These are phyloP conservation scores for Monarcha castaneiventris DNA, from an alignment of 2,113 vertebrate genomes.

Conservation along the genomic window DNA sequence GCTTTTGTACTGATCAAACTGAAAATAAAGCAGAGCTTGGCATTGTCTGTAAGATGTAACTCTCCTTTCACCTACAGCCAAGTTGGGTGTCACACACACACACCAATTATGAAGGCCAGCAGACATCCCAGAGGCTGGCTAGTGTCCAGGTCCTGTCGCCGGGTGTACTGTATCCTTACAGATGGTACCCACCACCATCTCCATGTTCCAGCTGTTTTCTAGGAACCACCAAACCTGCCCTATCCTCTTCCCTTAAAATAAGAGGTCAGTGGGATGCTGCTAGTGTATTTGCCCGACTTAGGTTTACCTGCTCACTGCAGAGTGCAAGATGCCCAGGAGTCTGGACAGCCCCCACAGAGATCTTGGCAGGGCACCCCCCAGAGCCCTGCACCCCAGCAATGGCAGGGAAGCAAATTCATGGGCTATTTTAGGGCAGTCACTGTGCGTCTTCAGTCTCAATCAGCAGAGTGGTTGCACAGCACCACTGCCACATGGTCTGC, in stretches of 20 bases:
- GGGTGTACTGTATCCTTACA: fast-evolving
- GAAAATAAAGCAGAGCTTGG: slow-evolving; percentile 59
- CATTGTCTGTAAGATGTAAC: background rate
- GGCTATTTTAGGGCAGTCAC: fast-evolving
- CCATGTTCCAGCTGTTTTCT: background rate
- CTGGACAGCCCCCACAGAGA: background rate
- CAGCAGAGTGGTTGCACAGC: fast-evolving
- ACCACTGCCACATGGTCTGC: fast-evolving
- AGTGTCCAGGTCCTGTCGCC: fast-evolving
- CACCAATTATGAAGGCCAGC: background rate
- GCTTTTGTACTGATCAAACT: slow-evolving; percentile 52
- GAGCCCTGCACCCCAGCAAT: background rate
- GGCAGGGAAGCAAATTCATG: background rate
- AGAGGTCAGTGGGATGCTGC: background rate
- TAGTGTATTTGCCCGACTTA: fast-evolving
- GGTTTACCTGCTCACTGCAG: background rate
- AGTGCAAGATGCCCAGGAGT: fast-evolving
- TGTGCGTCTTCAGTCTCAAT: background rate
- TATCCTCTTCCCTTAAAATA: fast-evolving
- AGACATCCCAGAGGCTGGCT: background rate
- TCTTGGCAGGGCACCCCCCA: background rate
- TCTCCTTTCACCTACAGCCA: background rate
- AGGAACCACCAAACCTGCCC: background rate
- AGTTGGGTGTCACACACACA: fast-evolving
- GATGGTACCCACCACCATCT: background rate